These are phyloP conservation scores for Pelobates fuscus DNA, from an alignment of 2,113 vertebrate species.

Conservation along the genomic window DNA sequence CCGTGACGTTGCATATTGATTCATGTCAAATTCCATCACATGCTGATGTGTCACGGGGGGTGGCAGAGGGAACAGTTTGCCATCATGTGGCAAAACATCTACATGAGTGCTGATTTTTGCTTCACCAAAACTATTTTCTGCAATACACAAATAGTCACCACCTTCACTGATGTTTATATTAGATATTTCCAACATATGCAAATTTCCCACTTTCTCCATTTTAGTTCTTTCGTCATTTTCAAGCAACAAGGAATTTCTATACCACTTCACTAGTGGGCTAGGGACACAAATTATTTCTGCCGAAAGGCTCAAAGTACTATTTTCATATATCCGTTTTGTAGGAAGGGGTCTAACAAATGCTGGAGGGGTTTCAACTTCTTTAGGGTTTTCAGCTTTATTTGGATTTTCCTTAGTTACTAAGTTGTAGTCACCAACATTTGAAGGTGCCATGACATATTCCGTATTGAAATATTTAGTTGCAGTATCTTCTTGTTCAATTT, in stretches of 20 bases:
- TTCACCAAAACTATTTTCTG: constrained; percentile 89
- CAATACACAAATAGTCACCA: constrained; percentile 92
- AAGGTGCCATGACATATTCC: too few species aligned
- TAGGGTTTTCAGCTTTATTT: constrained; percentile 73
- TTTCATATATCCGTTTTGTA: constrained; percentile 80
- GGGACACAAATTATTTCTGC: constrained; percentile 88
- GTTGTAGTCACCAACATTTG: neutral
- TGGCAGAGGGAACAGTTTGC: constrained; percentile 76
- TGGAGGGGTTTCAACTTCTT: constrained; percentile 85
- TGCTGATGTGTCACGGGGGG: constrained; percentile 95
- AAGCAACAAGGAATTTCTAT: constrained; percentile 83
- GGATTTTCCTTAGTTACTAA: neutral
- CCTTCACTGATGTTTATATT: constrained; percentile 75
- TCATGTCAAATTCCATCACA: constrained; percentile 93
- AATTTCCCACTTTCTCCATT: constrained; percentile 80
- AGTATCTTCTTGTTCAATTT: neutral
- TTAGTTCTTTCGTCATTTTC: constrained; percentile 69
- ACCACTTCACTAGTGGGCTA: constrained; percentile 90
- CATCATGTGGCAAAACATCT: constrained; percentile 78
- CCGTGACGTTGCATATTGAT: constrained; percentile 81
- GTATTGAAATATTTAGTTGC: neutral
- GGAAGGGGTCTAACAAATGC: constrained; percentile 88
- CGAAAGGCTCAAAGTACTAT: constrained; percentile 76
- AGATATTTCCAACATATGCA: constrained; percentile 76
- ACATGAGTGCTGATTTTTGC: constrained; percentile 86